Base-by-base conservation (phyloP, 2,888 invertebrate genomes). In the Melanophora roralis region DNA sequence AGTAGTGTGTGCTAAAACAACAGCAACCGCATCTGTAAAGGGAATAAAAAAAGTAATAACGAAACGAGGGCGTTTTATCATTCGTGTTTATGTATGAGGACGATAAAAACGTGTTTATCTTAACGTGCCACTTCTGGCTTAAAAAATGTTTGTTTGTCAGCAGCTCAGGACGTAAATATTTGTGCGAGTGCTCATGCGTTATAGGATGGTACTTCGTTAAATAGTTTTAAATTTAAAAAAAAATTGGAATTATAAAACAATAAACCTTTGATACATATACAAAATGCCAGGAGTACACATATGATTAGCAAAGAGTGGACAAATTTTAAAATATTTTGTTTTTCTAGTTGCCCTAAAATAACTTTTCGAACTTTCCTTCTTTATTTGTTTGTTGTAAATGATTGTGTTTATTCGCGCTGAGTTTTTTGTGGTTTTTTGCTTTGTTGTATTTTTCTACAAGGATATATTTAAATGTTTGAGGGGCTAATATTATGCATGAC, bases 71-170 rank as follows among this genome's bases (percentile, higher is more conserved):
- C 76, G 64, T 80, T 76, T 75, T 57, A 55, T 49, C 62, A 51
- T 23, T 62, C 62, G 43, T 67, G 60, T 57, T 67, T 60, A 65
- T 79, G 60, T 60, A 65, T 67, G 71, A 51, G 60, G 75, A 72
- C 36, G 80, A 67, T 72, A 76, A 76, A 76, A 80, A 80, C 80
- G 75, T 80, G 76, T 72, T 76, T 76, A 72, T 80, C 74, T 72
- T 67, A 67, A 80, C 67, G 49, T 76, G 72, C 67, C 80, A 80
- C 80, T 57, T 62, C 49, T 67, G 76, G 75, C 53, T 68, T 62
- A 51, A 75, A 57, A 80, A 67, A 55, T 71, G 27, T 34, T 32
- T 71, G 43, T 68, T 59, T 74, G 53, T 40, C 49, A 68, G 51
- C 16, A 16, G 16, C 43, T 55, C 2, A 53, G 19, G 12, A 23